Evolutionary conservation across 2,113 vertebrate genomes (phyloP), one percentile per base, ranked within the genome.

Genomic region (Oreotrochilus melanogaster): DNA sequence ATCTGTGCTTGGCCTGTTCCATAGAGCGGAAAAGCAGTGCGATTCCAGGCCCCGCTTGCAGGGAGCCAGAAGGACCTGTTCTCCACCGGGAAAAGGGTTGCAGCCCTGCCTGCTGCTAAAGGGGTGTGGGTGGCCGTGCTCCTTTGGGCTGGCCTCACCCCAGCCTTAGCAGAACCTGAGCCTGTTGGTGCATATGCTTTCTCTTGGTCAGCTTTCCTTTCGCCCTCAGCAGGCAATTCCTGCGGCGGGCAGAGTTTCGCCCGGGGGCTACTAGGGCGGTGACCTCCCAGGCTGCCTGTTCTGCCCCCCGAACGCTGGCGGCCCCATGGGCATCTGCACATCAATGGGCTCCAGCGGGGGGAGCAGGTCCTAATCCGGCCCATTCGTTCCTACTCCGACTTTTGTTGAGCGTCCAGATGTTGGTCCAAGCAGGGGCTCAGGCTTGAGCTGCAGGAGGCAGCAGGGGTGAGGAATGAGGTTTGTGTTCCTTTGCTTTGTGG

Each of bases 271-370:
- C 65, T 70, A 1, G 51, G 18, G 6, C 19, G 62, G 4, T 23
- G 69, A 48, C 18, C 23, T 78, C 33, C 57, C 57, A 15, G 50
- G 57, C 64, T 21, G 56, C 42, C 35, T 31, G 17, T 17, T 65
- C 31, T 58, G 33, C 75, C 83, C 79, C 51, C 51, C 72, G 11
- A 30, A 61, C 25, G 4, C 74, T 35, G 33, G 65, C 1, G 89
- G 89, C 91, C 92, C 83, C 86, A 58, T 16, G 71, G 86, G 57
- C 88, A 96, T 97, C 92, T 97, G 92, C 92, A 96, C 94, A 93
- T 97, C 89, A 97, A 92, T 94, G 88, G 82, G 45, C 66, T 94
- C 19, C 12, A 17, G 78, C 10, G 15, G 57, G 81, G 78, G 83
- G 69, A 78, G 92, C 84, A 37, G 78, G 47, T 50, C 76, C 62